Evolutionary conservation across 2,888 invertebrate genomes (phyloP).

Genomic region (Balanococcus diminutus): DNA sequence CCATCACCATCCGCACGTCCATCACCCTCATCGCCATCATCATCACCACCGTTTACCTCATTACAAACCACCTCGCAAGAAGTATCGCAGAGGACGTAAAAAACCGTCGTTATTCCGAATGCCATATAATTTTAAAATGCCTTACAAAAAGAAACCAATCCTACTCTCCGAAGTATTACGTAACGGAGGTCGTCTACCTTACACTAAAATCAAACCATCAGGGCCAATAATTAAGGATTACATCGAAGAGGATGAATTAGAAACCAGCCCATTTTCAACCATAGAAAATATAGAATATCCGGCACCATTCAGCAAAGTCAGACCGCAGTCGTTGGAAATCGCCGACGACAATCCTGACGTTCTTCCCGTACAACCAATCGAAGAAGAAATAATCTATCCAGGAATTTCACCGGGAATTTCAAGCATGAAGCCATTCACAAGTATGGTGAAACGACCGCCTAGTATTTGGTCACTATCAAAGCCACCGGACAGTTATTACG

Average conservation of each 20-base stretch:
- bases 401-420: neutral
- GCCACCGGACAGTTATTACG: conserved; percentile 20
- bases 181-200: neutral
- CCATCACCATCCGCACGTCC: neutral
- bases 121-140: neutral
- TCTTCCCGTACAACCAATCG: conserved; percentile 26
- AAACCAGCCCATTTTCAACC: conserved; percentile 24
- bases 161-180: conserved; percentile 32
- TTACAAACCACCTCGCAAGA: neutral
- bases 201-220: neutral
- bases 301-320: neutral
- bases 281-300: neutral
- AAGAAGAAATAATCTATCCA: conserved; percentile 26
- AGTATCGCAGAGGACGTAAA: neutral
- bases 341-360: neutral
- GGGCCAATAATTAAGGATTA: conserved; percentile 4
- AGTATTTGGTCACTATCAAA: conserved; percentile 22
- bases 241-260: conserved; percentile 37
- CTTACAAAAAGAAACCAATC: conserved; percentile 21
- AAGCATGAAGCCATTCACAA: neutral
- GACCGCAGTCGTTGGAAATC: conserved; percentile 23
- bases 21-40: neutral
- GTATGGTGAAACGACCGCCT: neutral
- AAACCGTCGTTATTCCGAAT: neutral
- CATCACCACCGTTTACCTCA: neutral